Conservation (phyloP, 2,113 vertebrate species). For the Pelmatolapia mariae region DNA sequence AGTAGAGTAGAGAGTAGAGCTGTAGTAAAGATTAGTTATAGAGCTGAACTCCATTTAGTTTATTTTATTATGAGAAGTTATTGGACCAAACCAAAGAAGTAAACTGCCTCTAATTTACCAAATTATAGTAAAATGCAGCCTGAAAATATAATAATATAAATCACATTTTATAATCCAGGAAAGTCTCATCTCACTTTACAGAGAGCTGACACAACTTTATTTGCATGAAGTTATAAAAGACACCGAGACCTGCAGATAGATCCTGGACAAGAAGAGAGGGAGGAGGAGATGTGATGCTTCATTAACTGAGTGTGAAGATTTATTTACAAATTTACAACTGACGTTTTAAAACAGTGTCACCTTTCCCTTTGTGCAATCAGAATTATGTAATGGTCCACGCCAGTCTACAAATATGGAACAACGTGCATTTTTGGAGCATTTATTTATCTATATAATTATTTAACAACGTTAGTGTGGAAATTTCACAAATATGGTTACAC, state of each 20-base stretch:
- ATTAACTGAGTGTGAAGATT: not conserved
- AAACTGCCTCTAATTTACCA: not conserved
- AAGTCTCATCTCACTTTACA: fast-evolving
- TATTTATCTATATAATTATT: not conserved
- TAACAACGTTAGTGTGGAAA: no score
- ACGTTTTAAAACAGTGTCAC: not conserved
- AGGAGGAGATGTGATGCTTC: not conserved
- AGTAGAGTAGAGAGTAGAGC: not conserved
- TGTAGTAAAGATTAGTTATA: not conserved
- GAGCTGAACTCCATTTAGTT: fast-evolving
- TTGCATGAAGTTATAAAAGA: not conserved
- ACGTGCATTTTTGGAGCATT: fast-evolving
- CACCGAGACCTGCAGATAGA: not conserved
- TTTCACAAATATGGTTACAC: not conserved
- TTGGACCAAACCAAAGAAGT: not conserved
- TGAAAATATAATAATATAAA: not conserved
- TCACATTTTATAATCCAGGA: fast-evolving
- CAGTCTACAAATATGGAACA: not conserved
- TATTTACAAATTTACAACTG: fast-evolving
- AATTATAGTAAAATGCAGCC: not conserved
- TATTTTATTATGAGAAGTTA: fast-evolving
- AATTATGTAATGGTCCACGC: fast-evolving
- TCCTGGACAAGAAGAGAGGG: not conserved
- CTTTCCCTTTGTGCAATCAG: fast-evolving
- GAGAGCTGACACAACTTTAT: fast-evolving